Conservation (phyloP, 2,113 vertebrate species). For the Gymnocephalus cernua region DNA sequence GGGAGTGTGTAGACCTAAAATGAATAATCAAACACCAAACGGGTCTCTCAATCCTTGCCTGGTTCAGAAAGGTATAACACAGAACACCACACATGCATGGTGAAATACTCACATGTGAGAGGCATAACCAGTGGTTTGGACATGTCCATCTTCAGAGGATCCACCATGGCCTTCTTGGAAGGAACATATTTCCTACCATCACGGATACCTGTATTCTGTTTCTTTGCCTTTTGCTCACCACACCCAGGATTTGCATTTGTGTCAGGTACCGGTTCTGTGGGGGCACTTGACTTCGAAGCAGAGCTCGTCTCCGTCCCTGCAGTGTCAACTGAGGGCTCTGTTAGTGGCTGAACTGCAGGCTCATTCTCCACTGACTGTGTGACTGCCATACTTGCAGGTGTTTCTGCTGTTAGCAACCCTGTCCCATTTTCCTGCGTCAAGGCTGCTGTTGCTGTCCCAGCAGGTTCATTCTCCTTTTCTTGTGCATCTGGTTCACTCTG, state of each 20-base stretch:
- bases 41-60: neutral
- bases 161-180: constrained; percentile 81
- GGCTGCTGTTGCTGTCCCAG: neutral
- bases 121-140: constrained; percentile 67
- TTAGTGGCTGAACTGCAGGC: neutral
- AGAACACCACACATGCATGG: neutral
- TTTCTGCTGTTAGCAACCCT: constrained; percentile 18
- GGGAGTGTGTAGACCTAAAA: neutral
- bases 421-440: constrained; percentile 15
- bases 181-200: constrained; percentile 74
- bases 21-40: neutral
- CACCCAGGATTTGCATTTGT: neutral
- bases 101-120: constrained; percentile 82
- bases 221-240: constrained; percentile 46
- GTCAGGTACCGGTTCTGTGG: neutral
- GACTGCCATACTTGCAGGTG: neutral
- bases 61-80: neutral
- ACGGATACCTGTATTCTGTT: constrained; percentile 31
- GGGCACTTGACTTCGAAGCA: constrained; percentile 17
- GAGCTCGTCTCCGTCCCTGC: constrained; percentile 12
- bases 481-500: constrained; percentile 24
- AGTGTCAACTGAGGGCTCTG: constrained; percentile 6
- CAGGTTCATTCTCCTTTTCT: neutral
- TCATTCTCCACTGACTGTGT: constrained; percentile 5
- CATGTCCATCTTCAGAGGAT: constrained; percentile 85